Base-by-base conservation (phyloP, 2,113 vertebrate species). In the Typhlomys cinereus region DNA sequence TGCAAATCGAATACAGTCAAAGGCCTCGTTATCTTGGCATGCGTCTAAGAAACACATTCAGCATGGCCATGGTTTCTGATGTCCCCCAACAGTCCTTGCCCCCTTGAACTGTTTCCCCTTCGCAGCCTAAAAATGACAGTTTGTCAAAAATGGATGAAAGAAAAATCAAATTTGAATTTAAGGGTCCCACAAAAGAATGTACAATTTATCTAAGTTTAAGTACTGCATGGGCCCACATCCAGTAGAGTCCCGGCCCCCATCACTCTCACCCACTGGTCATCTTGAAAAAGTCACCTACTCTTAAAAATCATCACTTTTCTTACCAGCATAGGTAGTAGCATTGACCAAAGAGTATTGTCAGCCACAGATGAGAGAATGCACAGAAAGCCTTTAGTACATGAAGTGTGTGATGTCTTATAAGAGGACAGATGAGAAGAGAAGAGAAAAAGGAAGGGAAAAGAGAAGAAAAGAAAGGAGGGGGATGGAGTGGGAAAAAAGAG, bases 1-100 rank as follows among this genome's bases (percentile, higher is more conserved):
- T 95, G 94, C 94, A 92, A 95, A 90, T 82, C 57, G 85, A 89
- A 95, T 95, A 86, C 39, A 94, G 94, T 93, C 92, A 79, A 90
- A 95, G 80, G 27, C 82, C 91, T 95, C 54, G 3, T 95, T 95
- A 96, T 95, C 69, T 61, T 46, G 54, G 54, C 66, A 34, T 67
- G 91, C 82, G 27, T 64, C 46, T 54, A 70, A 67, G 69, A 93
- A 46, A 62, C 89, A 94, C 59, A 93, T 90, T 88, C 64, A 80
- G 50, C 36, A 66, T 66, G 54, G 54, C 50, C 54, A 3, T 85
- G 29, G 34, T 61, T 93, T 92, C 80, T 78, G 76, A 78, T 71
- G 85, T 67, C 25, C 50, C 25, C 36, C 17, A 71, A n/a, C 0
- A n/a, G n/a, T 62, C 46, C 25, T 44, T 89, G 54, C 39, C n/a